Percentiles rank a stretch among this genome's conserved stretches.
These are phyloP conservation scores for Seriola rivoliana DNA, from an alignment of 2,113 vertebrate species.

Conservation along the genomic window DNA sequence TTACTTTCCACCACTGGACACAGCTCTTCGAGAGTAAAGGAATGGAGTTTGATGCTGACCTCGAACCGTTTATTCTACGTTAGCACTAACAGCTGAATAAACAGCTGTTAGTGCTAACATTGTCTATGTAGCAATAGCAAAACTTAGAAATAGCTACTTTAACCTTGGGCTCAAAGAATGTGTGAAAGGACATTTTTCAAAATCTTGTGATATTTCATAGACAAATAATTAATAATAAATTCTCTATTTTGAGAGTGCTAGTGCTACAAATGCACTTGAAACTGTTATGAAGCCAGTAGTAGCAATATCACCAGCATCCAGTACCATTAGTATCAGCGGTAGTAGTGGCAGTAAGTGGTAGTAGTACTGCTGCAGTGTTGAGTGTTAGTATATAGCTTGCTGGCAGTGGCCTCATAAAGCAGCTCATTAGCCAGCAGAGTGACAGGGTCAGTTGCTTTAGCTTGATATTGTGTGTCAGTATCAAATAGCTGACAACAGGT, in stretches of 20 bases:
- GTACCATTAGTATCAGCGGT: background rate
- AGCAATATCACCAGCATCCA: background rate
- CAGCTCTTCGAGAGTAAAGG: no score
- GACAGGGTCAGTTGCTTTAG: constrained; percentile 72
- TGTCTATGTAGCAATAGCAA: no score
- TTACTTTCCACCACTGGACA: no score
- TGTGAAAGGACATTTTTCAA: background rate
- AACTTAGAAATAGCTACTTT: no score
- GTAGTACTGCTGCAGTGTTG: constrained; percentile 4
- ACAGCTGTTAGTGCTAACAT: no score
- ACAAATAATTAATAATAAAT: background rate
- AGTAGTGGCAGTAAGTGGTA: background rate
- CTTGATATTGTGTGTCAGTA: constrained; percentile 74
- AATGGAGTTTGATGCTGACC: no score
- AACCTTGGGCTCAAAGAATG: no score
- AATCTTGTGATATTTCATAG: background rate
- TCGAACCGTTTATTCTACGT: no score
- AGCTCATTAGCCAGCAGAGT: constrained; percentile 73
- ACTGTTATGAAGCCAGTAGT: background rate
- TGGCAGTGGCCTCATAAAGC: constrained; percentile 62
- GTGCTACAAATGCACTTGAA: background rate
- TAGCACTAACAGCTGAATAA: no score
- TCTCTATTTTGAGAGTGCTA: background rate
- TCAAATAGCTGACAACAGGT: constrained; percentile 81
- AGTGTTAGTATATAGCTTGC: constrained; percentile 30